Base-by-base conservation (phyloP, 2,888 invertebrate genomes). In the Epirrhoe tristata region DNA sequence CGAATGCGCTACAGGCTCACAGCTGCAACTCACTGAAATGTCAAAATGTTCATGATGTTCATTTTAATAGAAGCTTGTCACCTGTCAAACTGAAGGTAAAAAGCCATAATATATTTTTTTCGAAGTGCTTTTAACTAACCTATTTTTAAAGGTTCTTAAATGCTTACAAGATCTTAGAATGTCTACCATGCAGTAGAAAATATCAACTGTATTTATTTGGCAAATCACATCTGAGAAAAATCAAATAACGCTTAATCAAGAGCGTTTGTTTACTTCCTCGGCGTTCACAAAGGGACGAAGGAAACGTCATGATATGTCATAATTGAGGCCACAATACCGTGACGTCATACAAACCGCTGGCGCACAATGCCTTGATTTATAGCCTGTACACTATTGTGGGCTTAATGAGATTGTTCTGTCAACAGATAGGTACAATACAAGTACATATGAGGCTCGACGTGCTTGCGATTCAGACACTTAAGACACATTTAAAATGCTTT, bases 331-430 rank as follows among this genome's bases (percentile, higher is more conserved):
- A 81, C 64, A 68, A 65, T 57, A 52, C 68, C 57, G 58, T 58
- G 68, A 68, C 64, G 68, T 68, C 64, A 68, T 68, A 64, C 82
- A 81, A 78, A 80, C 84, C 81, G 73, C 59, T 16, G 58, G 76
- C 71, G 82, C 81, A 89, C 89, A 89, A 90, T 86, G 81, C 81
- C 77, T 77, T 90, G 90, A 90, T 90, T 90, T 87, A 91, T 88
- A 74, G 83, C 81, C 74, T 75, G 79, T 81, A 81, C 82, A 81
- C 82, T 76, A 86, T 83, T 90, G 89, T 89, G 84, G 78, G 80
- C 80, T 81, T 89, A 90, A 89, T 89, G 87, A 89, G 87, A 87
- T 88, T 84, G 86, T 83, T 79, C 82, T 84, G 89, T 87, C 86
- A 87, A 83, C 87, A 78, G 32, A 57, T 60, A 53, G 59, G 56